A percentile compares a stretch with the other conserved stretches of the same genome.
Evolutionary conservation across 2,113 vertebrate species (phyloP).

Genomic region (Carassius carassius): DNA sequence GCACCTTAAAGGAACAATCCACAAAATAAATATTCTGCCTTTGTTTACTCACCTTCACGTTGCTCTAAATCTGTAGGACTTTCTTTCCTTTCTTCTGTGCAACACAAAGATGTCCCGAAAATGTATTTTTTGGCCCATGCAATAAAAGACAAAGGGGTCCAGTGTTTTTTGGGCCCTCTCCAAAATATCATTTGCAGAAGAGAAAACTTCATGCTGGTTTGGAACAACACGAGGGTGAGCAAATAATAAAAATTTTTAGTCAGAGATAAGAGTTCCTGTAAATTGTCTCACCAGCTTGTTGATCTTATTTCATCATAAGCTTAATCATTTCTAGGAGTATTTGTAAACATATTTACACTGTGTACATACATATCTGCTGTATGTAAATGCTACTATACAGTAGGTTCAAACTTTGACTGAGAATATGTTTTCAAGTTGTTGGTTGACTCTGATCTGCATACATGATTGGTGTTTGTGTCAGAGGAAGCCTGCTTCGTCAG

Average conservation of each 20-base stretch:
- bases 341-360: background rate
- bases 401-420: background rate
- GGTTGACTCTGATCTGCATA: background rate
- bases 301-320: background rate
- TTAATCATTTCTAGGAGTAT: background rate
- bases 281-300: background rate
- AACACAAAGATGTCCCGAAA: background rate
- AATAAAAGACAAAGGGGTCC: background rate
- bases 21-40: background rate
- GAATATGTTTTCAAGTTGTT: background rate
- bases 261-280: background rate
- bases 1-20: background rate
- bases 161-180: background rate
- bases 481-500: slow-evolving; percentile 15
- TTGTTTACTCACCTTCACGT: background rate
- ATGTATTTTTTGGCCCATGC: background rate
- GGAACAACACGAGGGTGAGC: background rate
- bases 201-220: background rate
- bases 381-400: background rate
- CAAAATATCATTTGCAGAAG: background rate
- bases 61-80: background rate
- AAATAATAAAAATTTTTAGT: background rate
- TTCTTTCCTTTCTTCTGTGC: background rate
- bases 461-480: slow-evolving; percentile 3
- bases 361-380: background rate